Evolutionary conservation across 2,888 invertebrate species (phyloP), one percentile per base, ranked within the genome.

Genomic region (Petrolisthes manimaculis): DNA sequence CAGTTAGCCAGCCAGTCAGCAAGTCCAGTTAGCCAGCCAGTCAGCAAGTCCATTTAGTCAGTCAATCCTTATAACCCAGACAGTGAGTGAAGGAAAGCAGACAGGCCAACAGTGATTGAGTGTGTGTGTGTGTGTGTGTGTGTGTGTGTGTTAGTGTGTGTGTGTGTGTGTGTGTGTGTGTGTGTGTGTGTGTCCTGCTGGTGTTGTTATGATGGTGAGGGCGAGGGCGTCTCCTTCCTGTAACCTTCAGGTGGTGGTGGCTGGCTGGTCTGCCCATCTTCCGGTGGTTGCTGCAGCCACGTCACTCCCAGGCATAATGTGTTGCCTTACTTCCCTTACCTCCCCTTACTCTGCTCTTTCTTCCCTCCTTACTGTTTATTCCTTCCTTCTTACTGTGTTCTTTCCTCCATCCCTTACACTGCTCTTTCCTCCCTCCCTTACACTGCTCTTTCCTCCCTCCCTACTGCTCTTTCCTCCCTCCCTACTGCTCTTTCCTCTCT

Each of bases 201-300:
- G 5, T 24, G 37, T 51, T 24, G 75, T 24, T 75, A 5, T 24
- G 9, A 24, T 21, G 56, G 18, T 56, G 54, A 21, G 9, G 37
- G 55, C 21, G 24, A 80, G 56, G 67, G 67, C 67, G 81, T 81
- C 81, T 67, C 81, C 67, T 81, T 67, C 61, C 67, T 54, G 21
- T 81, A 37, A 61, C 81, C 81, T 81, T 81, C 67, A 81, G 61
- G 67, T 67, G 80, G 24, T 21, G 79, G 12, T 54, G 18, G 79
- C n/a, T 54, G 18, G 79, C 81, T 81, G 81, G 81, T 81, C 81
- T 81, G 81, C 81, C 75, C 21, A 55, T 56, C 83, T 75, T 74
- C 75, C 75, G 74, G 74, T 74, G 74, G n/a, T 74, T 71, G 71
- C 3, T 6, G 71, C 71, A 6, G 71, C 71, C 71, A 14, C 14